Conservation (phyloP, 2,888 invertebrate species). For the Hemithea aestivaria region DNA sequence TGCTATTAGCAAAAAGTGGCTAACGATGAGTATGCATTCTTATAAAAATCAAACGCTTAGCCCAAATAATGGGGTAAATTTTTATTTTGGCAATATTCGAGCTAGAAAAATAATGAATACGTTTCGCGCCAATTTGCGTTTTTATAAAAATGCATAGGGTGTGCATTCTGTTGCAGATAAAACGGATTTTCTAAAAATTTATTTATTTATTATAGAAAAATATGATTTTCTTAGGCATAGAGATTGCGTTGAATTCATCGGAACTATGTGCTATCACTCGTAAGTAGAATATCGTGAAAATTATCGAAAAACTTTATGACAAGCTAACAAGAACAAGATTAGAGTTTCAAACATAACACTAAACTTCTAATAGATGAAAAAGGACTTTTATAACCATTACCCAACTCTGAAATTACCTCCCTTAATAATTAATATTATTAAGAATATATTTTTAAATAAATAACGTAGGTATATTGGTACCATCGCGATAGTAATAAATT, state of each 20-base stretch:
- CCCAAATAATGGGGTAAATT: conserved; percentile 35
- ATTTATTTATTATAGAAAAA: conserved; percentile 60
- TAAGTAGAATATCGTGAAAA: conserved; percentile 37
- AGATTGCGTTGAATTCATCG: conserved; percentile 51
- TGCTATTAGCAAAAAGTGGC: conserved; percentile 58
- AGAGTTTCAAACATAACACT: conserved; percentile 38
- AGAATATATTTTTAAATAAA: conserved; percentile 54
- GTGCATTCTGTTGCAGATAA: conserved; percentile 26
- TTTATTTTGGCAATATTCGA: conserved; percentile 40
- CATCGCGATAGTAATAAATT: conserved; percentile 45
- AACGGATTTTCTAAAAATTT: conserved; percentile 6
- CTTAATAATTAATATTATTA: conserved; percentile 27
- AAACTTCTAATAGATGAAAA: conserved; percentile 31
- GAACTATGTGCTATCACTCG: conserved; percentile 42
- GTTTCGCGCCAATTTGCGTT: conserved; percentile 38
- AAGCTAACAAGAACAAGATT: conserved; percentile 30
- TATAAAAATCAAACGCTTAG: conserved; percentile 41
- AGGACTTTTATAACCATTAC: conserved; percentile 35
- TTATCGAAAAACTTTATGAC: conserved; percentile 23
- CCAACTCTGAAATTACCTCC: conserved; percentile 27
- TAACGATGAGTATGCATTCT: conserved; percentile 49
- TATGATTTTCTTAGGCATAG: conserved; percentile 58
- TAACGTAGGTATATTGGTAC: conserved; percentile 29
- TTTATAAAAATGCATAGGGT: conserved; percentile 51
- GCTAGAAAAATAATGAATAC: conserved; percentile 46